phyloP scores from a whole-genome alignment of 2,888 invertebrate genomes.

The Hydraecia micacea region DNA sequence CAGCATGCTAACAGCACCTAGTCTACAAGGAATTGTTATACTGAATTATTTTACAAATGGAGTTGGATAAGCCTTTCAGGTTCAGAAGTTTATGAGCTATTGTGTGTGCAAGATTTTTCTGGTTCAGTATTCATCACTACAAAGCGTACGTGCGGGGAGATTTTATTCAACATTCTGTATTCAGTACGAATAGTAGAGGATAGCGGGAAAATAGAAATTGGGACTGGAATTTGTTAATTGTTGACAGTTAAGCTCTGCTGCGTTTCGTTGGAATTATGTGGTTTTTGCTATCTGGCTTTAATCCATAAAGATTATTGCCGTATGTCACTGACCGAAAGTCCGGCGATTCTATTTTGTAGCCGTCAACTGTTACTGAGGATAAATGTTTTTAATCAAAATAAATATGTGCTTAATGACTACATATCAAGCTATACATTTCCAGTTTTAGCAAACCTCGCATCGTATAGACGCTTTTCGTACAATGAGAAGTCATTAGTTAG shows the following conservation, averaged over 20 bases:
- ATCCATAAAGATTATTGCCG: too few species aligned
- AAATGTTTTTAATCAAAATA: too few species aligned
- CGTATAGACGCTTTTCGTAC: neutral
- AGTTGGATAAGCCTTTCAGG: neutral
- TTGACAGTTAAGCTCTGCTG: neutral
- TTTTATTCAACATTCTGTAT: conserved; percentile 1
- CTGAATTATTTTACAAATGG: neutral
- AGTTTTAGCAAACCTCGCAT: neutral
- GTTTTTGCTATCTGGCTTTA: neutral
- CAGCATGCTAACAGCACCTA: too few species aligned
- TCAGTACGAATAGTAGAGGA: neutral
- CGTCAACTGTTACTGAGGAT: too few species aligned
- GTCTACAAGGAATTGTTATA: neutral
- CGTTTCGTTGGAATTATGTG: neutral
- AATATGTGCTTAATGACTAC: too few species aligned
- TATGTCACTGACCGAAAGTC: too few species aligned
- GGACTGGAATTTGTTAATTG: neutral
- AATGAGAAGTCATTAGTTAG: neutral
- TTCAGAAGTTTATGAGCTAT: conserved; percentile 16
- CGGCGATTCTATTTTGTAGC: too few species aligned
- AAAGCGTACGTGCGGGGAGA: neutral
- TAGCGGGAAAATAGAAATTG: neutral
- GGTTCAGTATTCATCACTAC: neutral
- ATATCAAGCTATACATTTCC: neutral
- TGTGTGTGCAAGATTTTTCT: neutral